These are phyloP conservation scores for Chaenocephalus aceratus DNA, from an alignment of 2,113 vertebrate genomes.

Conservation along the genomic window DNA sequence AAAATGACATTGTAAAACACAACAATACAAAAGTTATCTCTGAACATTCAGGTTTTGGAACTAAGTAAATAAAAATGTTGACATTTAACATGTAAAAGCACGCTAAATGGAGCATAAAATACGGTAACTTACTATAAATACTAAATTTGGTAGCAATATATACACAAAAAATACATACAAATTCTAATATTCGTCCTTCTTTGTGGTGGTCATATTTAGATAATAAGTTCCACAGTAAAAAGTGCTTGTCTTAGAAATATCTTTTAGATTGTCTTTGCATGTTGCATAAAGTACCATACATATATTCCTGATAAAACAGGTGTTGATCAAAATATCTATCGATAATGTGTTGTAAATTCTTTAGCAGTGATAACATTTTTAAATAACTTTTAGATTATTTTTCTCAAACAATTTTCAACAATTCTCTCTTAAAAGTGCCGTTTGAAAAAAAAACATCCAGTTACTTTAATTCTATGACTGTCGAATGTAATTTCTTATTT, in stretches of 20 bases:
- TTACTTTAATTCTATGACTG: neutral
- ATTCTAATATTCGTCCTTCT: neutral
- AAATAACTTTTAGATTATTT: too few species aligned
- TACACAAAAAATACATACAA: constrained; percentile 25
- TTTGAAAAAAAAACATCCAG: neutral
- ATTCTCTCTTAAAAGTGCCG: neutral
- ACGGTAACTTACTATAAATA: neutral
- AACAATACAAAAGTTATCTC: neutral
- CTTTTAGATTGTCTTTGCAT: constrained; percentile 13
- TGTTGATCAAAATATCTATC: neutral
- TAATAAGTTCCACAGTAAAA: neutral
- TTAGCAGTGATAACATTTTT: too few species aligned
- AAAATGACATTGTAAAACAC: neutral
- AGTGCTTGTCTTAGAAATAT: constrained; percentile 9
- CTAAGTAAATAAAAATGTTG: neutral
- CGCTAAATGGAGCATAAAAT: neutral
- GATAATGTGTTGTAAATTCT: too few species aligned
- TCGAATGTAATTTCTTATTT: neutral
- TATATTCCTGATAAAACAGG: constrained; percentile 30
- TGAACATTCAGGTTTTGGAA: constrained; percentile 5
- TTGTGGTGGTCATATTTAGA: constrained; percentile 31
- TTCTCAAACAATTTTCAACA: too few species aligned
- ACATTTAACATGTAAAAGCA: constrained; percentile 13
- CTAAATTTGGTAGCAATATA: constrained; percentile 24
- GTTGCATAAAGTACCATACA: constrained; percentile 52